These are phyloP conservation scores for Procavia capensis DNA, from an alignment of 2,113 vertebrate species.

Conservation along the genomic window DNA sequence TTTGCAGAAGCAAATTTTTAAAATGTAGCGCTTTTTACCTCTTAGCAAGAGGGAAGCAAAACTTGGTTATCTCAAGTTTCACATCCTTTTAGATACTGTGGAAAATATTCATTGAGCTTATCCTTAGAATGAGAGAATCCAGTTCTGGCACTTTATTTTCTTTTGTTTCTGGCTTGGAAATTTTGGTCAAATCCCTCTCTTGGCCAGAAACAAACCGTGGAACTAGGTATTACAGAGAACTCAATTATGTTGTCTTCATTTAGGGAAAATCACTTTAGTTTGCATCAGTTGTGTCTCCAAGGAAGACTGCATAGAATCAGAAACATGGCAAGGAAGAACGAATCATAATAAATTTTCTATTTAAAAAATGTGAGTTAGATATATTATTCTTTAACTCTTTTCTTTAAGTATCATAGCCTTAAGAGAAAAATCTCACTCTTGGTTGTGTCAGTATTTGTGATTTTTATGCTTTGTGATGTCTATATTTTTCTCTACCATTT, in stretches of 20 bases:
- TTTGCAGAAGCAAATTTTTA: not conserved
- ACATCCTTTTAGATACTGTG: not conserved
- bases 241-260: not conserved
- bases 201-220: not conserved
- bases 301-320: constrained; percentile 3
- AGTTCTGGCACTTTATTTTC: constrained; percentile 28
- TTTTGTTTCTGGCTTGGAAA: constrained; percentile 38
- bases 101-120: not conserved
- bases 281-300: constrained; percentile 36
- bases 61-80: constrained; percentile 3
- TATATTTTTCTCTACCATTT: constrained; percentile 23
- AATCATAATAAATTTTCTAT: constrained; percentile 3
- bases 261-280: constrained; percentile 60
- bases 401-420: not conserved
- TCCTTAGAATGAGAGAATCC: not conserved
- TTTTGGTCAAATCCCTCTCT: constrained; percentile 20
- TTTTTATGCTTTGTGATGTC: constrained; percentile 4
- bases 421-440: not conserved
- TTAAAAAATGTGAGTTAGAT: not conserved
- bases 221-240: not conserved
- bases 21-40: not conserved
- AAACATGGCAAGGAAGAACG: constrained; percentile 41
- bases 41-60: not conserved
- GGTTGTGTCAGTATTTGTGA: not conserved
- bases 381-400: constrained; percentile 21